Conservation (phyloP, 2,113 vertebrate species). For the Sprattus sprattus region DNA sequence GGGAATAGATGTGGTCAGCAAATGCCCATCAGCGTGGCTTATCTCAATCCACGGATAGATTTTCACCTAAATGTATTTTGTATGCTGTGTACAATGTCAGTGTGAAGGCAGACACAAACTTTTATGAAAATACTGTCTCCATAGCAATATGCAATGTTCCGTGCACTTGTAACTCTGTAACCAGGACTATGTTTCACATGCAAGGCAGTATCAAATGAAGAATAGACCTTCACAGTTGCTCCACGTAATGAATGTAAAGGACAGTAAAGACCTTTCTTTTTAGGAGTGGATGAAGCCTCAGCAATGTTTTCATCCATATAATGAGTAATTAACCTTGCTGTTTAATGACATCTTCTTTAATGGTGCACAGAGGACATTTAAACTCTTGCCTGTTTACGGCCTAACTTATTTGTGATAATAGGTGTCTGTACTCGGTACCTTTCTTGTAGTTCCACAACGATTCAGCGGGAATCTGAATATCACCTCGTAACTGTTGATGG, state of each 20-base stretch:
- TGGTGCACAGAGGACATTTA: neutral
- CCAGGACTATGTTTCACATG: too few species aligned
- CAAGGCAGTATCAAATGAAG: neutral
- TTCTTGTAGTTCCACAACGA: conserved; percentile 74
- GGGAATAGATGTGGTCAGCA: neutral
- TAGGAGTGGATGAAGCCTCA: neutral
- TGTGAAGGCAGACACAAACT: neutral
- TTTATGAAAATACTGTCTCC: neutral
- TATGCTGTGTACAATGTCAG: neutral
- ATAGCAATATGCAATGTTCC: neutral
- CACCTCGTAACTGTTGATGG: conserved; percentile 56
- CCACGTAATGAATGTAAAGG: neutral
- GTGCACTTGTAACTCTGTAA: neutral
- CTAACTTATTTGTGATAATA: neutral
- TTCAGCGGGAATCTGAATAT: conserved; percentile 75
- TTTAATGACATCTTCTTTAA: neutral
- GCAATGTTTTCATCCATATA: neutral
- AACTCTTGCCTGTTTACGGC: neutral
- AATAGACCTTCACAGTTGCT: neutral
- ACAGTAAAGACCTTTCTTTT: neutral
- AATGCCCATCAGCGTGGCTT: neutral
- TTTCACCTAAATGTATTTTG: neutral
- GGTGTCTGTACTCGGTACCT: conserved; percentile 48
- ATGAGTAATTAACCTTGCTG: neutral
- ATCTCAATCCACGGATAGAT: neutral